These are phyloP conservation scores for Nowickia ferox DNA, from an alignment of 2,888 invertebrate genomes.

Conservation along the genomic window DNA sequence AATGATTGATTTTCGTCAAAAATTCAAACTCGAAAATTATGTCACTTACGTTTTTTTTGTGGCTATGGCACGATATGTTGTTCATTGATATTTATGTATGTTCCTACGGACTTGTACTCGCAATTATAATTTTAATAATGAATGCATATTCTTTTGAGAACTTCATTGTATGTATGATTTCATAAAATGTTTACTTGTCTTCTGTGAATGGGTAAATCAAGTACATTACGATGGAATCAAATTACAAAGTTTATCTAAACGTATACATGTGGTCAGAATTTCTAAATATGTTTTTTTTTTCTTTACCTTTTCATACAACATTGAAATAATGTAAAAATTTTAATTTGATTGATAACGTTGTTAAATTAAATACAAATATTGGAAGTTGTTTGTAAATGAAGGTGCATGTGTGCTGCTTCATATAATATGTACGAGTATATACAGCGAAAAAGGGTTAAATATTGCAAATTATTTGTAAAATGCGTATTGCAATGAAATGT, in stretches of 20 bases:
- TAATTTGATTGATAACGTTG: conserved; percentile 6
- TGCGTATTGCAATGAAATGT: no score
- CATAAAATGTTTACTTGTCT: not conserved
- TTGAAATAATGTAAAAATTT: not conserved
- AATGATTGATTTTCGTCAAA: no score
- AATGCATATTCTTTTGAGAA: not conserved
- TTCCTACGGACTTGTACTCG: not conserved
- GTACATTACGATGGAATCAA: not conserved
- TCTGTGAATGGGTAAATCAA: conserved; percentile 18
- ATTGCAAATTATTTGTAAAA: not conserved
- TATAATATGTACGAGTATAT: not conserved
- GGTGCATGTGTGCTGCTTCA: not conserved
- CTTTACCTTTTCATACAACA: not conserved
- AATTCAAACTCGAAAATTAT: no score
- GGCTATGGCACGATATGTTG: no score
- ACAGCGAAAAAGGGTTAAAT: not conserved
- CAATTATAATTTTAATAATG: not conserved
- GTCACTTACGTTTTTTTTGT: no score
- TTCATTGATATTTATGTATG: not conserved
- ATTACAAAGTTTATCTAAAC: conserved; percentile 10
- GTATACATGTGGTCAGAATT: not conserved
- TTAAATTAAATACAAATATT: conserved; percentile 10
- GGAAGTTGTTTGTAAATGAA: not conserved
- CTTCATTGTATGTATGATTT: not conserved
- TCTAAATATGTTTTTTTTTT: not conserved